Percentiles rank a stretch among this genome's conserved stretches.
Conservation (phyloP, 2,113 vertebrate species). For the Rissa tridactyla region DNA sequence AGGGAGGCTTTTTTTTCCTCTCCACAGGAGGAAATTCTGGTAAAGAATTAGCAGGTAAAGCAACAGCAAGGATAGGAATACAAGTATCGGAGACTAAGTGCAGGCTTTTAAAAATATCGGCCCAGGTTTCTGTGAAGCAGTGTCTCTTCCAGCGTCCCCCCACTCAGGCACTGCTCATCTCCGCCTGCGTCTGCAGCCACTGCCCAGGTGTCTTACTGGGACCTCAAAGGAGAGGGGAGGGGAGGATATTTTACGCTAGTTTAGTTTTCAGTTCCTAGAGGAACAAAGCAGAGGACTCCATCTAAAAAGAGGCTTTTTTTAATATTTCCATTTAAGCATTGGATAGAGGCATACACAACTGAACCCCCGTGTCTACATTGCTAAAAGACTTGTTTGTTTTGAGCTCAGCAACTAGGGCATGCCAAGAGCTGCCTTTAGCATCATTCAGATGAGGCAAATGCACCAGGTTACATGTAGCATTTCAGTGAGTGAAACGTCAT, state of each 20-base stretch:
- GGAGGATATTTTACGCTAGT: neutral
- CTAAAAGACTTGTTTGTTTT: neutral
- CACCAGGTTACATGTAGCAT: neutral
- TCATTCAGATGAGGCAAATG: neutral
- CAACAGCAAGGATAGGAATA: neutral
- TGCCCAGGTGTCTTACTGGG: neutral
- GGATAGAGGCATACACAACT: neutral
- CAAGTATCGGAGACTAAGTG: neutral
- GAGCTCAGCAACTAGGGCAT: neutral
- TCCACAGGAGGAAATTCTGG: neutral
- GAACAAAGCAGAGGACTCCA: neutral
- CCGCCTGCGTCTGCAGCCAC: neutral
- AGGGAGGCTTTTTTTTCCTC: neutral
- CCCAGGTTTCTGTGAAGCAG: neutral
- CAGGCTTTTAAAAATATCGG: neutral
- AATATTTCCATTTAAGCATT: neutral
- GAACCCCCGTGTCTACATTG: neutral
- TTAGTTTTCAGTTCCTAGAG: neutral
- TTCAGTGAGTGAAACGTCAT: neutral
- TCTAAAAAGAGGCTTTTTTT: neutral
- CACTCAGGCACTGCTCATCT: neutral
- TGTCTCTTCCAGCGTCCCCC: fast-evolving
- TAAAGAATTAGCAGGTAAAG: neutral
- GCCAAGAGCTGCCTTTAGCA: neutral
- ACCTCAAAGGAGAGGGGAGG: neutral